phyloP scores from a whole-genome alignment of 2,113 vertebrate species.

The Phaethon lepturus region DNA sequence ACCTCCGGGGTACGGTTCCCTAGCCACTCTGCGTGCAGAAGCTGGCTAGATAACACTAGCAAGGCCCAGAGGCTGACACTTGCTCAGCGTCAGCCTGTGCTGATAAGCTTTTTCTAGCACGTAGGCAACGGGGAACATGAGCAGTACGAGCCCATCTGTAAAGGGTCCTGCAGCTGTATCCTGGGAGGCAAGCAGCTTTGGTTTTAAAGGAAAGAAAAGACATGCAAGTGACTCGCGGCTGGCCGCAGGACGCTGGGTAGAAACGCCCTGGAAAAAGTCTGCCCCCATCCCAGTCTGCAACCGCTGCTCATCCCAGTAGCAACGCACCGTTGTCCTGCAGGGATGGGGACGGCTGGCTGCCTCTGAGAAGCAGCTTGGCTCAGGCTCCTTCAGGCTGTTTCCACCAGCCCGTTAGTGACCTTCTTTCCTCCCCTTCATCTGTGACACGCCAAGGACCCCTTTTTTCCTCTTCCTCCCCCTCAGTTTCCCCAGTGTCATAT shows the following conservation, averaged over 20 bases:
- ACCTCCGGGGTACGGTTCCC: fast-evolving
- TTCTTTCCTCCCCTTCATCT: neutral
- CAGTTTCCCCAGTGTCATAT: neutral
- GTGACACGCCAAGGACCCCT: neutral
- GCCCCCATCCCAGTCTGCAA: neutral
- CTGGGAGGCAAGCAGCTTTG: neutral
- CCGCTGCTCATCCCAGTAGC: fast-evolving
- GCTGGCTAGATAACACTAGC: neutral
- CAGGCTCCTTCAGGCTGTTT: neutral
- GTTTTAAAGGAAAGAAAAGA: neutral
- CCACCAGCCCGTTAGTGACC: neutral
- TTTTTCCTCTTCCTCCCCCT: neutral
- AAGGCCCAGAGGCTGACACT: neutral
- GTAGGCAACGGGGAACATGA: neutral
- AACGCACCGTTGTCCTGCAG: fast-evolving
- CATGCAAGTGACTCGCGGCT: neutral
- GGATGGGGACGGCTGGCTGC: neutral
- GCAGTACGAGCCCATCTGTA: neutral
- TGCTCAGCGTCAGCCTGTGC: no score
- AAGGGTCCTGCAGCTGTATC: neutral
- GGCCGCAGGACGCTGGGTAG: neutral
- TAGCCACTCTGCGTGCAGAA: neutral
- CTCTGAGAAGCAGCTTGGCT: neutral
- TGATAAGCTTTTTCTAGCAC: neutral
- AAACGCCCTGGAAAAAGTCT: neutral